Percentiles rank a stretch among this genome's conserved stretches.
Conservation (phyloP, 30 jellyfish, hydroid and myxozoan genomes). For the Hydractinia symbiolongicarpus region DNA sequence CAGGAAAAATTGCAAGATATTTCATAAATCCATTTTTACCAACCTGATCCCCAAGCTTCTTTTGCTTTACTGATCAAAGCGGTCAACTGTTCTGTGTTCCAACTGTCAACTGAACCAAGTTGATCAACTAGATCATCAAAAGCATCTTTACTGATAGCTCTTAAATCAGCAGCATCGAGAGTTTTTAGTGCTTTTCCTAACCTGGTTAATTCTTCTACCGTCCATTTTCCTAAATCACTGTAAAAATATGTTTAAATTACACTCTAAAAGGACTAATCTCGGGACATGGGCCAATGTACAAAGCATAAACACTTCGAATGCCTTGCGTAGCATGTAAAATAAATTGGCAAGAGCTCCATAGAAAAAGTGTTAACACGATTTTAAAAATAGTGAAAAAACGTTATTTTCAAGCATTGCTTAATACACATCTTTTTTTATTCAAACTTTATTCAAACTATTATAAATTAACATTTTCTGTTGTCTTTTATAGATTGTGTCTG, state of each 20-base stretch:
- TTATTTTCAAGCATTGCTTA: too few relatives aligned
- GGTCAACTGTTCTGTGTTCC: constrained; percentile 59
- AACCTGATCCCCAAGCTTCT: constrained; percentile 66
- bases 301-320: too few relatives aligned
- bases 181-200: constrained; percentile 57
- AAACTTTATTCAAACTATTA: too few relatives aligned
- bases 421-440: too few relatives aligned
- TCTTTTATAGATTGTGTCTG: too few relatives aligned
- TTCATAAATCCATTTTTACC: neutral
- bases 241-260: neutral
- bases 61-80: constrained; percentile 64
- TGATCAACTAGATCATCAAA: constrained; percentile 57
- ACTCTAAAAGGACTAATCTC: neutral
- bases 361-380: too few relatives aligned
- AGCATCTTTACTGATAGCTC: constrained; percentile 55
- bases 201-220: constrained; percentile 47
- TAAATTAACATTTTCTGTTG: too few relatives aligned
- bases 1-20: too few relatives aligned
- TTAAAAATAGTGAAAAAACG: too few relatives aligned
- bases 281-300: neutral
- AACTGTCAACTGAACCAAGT: constrained; percentile 58
- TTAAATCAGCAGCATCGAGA: constrained; percentile 47
- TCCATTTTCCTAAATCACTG: constrained; percentile 83
- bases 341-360: too few relatives aligned
- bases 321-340: too few relatives aligned